phyloP scores from a whole-genome alignment of 2,888 invertebrate genomes.

The Apamea monoglypha region DNA sequence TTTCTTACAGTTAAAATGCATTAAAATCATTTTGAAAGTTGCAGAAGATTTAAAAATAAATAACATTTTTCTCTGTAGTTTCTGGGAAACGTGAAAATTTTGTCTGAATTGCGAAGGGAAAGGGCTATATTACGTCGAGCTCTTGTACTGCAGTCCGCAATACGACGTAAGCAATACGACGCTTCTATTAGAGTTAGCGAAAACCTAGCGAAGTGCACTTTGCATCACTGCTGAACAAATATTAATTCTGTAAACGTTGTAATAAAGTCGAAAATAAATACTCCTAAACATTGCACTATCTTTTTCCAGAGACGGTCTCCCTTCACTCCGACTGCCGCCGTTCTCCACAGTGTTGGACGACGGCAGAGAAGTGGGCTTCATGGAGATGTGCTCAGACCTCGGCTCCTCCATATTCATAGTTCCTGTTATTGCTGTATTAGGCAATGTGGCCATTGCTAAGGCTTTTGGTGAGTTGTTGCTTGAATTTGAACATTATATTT shows the following conservation, averaged over 20 bases:
- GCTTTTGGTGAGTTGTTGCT: conserved; percentile 93
- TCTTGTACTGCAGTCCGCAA: neutral
- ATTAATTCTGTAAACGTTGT: rapidly evolving
- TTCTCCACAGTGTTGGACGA: conserved; percentile 91
- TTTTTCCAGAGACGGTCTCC: conserved; percentile 92
- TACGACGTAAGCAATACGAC: neutral
- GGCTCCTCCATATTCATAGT: conserved; percentile 96
- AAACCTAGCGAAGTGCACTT: neutral
- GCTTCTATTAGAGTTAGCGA: neutral
- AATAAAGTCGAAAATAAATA: conserved; percentile 23
- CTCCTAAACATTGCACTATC: neutral
- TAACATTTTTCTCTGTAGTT: neutral
- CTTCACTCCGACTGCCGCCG: conserved; percentile 92
- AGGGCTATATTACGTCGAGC: neutral
- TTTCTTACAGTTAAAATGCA: neutral
- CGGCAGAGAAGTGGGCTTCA: conserved; percentile 91
- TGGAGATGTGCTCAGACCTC: conserved; percentile 94
- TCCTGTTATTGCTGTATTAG: conserved; percentile 97
- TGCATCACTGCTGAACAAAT: neutral
- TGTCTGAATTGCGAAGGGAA: neutral
- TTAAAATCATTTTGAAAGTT: neutral
- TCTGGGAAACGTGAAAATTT: neutral
- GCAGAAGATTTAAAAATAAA: neutral
- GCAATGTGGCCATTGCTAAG: conserved; percentile 98
- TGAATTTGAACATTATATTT: neutral